Evolutionary conservation across 2,113 vertebrate species (phyloP), one percentile per base, ranked within the genome.

Genomic region (Neogobius melanostomus): DNA sequence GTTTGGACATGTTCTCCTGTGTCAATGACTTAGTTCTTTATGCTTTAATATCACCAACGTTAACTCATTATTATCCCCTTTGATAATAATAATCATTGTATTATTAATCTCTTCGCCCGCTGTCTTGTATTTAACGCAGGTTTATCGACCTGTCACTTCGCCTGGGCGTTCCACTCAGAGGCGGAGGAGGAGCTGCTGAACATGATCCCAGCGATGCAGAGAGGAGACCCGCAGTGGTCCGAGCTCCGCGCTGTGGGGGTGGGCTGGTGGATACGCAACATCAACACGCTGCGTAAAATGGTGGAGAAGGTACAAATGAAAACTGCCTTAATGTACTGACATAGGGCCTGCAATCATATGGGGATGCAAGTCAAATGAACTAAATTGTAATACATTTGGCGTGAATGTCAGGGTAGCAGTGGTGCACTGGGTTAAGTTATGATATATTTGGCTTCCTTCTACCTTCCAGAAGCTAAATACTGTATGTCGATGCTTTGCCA

Each of bases 121-220:
- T 49, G 52, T 12, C 7, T 11, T 6, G 53, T 50, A 8, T 8
- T 46, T 11, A 0, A 52, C 59, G 2, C 82, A 99, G 98, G 97
- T 49, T 87, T 99, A 8, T 99, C 97, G 16, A 99, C 98, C 0
- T 99, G 97, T 85, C 98, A 99, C 90, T 99, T 98, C 91, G 98
- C 98, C 2, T 99, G 98, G 98, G 98, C 97, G 63, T 99, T 99
- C 90, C 97, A 99, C 84, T 99, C 98, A 0, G 97, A 98, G 83
- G 97, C 98, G 0, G 97, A 98, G 72, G 98, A 98, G 77, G 98
- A 99, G 88, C 69, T 97, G 87, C 93, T 99, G 79, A 98, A 96
- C 89, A 98, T 96, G 95, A 97, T 98, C 83, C 97, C 98, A 4
- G 96, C 98, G 56, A 98, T 99, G 93, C 97, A 98, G 87, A 94